These are phyloP conservation scores for Chaetodon auriga DNA, from an alignment of 2,113 vertebrate species.

Conservation along the genomic window DNA sequence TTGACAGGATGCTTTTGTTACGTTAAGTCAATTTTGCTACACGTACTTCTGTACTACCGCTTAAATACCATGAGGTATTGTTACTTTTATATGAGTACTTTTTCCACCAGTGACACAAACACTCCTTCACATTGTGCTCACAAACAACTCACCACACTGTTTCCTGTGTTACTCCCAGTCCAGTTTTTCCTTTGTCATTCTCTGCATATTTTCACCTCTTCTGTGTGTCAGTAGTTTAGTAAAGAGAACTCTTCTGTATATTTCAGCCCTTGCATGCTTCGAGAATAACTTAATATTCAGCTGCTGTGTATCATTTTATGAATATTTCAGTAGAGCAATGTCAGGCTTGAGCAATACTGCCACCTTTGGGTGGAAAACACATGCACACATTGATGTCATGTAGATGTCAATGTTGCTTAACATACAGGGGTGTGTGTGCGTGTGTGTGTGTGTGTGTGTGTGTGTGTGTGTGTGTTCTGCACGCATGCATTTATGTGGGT, in stretches of 20 bases:
- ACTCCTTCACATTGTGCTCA: neutral
- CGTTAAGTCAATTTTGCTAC: neutral
- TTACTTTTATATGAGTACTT: neutral
- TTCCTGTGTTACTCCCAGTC: neutral
- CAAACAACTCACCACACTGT: neutral
- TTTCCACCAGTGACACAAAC: neutral
- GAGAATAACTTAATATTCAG: neutral
- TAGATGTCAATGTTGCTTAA: conserved; percentile 9
- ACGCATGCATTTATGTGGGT: neutral
- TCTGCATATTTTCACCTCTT: neutral
- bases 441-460: neutral
- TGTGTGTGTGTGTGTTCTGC: neutral
- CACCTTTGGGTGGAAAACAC: conserved; percentile 32
- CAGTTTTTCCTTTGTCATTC: neutral
- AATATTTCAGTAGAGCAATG: neutral
- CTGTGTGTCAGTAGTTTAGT: neutral
- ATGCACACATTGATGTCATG: conserved; percentile 3
- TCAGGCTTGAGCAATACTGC: conserved; percentile 25
- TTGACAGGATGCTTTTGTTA: neutral
- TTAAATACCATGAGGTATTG: no score
- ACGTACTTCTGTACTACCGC: neutral
- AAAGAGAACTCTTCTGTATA: neutral
- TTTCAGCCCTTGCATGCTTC: neutral
- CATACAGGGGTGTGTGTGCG: neutral
- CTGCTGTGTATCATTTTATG: neutral